Evolutionary conservation across 2,113 vertebrate species (phyloP).

Genomic region (Excalfactoria chinensis): DNA sequence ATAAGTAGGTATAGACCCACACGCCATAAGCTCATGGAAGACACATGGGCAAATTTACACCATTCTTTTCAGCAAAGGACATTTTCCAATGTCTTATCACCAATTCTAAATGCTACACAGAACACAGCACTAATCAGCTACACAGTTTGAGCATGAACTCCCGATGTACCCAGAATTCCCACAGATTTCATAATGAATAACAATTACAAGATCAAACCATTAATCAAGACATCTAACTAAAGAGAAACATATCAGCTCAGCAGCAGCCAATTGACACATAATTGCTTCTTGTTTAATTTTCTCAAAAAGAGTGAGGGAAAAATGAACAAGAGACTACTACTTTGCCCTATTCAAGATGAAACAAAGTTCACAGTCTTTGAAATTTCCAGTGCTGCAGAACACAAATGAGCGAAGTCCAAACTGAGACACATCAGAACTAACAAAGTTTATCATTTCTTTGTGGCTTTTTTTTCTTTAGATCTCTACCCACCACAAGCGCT

Average conservation of each 20-base stretch:
- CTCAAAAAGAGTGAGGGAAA: background rate
- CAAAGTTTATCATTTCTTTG: background rate
- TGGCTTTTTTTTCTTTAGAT: background rate
- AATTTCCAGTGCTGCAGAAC: background rate
- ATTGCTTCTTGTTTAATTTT: slow-evolving; percentile 53
- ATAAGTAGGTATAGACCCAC: background rate
- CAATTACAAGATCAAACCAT: slow-evolving; percentile 50
- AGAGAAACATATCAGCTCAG: slow-evolving; percentile 17
- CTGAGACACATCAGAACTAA: background rate
- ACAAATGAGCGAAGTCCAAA: background rate
- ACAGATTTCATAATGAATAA: slow-evolving; percentile 6
- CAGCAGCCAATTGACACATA: slow-evolving; percentile 20
- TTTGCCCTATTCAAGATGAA: background rate
- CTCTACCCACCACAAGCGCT: background rate
- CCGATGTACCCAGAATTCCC: background rate
- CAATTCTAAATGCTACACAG: background rate
- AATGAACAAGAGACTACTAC: background rate
- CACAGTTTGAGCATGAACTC: background rate
- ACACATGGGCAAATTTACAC: background rate
- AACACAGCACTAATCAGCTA: background rate
- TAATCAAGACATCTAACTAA: slow-evolving; percentile 37
- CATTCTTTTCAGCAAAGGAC: background rate
- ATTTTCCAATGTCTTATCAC: background rate
- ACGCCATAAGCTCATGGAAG: background rate
- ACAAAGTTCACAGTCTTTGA: background rate